A percentile compares a stretch with the other conserved stretches of the same genome.
Conservation (phyloP, 2,888 invertebrate genomes). For the Apodemia hepburni region DNA sequence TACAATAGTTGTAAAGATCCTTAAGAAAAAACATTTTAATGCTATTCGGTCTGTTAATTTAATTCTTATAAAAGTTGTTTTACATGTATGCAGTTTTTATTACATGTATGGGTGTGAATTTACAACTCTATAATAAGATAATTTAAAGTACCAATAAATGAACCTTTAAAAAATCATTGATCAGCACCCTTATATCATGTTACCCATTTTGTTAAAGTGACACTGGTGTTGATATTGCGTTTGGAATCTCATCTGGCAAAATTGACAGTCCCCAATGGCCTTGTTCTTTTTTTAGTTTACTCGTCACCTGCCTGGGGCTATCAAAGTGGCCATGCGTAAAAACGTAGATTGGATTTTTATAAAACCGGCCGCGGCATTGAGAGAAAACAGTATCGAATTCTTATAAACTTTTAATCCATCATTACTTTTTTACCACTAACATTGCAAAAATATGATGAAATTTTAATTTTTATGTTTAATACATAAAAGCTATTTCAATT, state of each 20-base stretch:
- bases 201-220: slow-evolving; percentile 79
- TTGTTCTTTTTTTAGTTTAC: slow-evolving; percentile 61
- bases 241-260: slow-evolving; percentile 69
- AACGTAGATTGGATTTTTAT: slow-evolving; percentile 69
- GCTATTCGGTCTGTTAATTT: no score
- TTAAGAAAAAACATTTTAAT: no score
- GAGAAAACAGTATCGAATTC: slow-evolving; percentile 7
- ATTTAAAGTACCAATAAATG: background rate
- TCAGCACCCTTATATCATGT: slow-evolving; percentile 62
- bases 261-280: slow-evolving; percentile 54
- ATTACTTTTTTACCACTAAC: slow-evolving; percentile 9
- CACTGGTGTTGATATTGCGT: slow-evolving; percentile 73
- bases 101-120: background rate
- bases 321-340: slow-evolving; percentile 55
- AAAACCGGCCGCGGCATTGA: slow-evolving; percentile 8
- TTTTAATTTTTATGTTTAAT: background rate
- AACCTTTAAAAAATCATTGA: background rate
- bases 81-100: no score
- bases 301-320: slow-evolving; percentile 61
- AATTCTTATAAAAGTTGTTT: no score
- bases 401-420: background rate
- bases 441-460: background rate
- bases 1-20: no score
- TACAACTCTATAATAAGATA: background rate
- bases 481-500: background rate